Base-by-base conservation (phyloP, 1,140 invertebrate species). In the Zaprionus camerounensis region DNA sequence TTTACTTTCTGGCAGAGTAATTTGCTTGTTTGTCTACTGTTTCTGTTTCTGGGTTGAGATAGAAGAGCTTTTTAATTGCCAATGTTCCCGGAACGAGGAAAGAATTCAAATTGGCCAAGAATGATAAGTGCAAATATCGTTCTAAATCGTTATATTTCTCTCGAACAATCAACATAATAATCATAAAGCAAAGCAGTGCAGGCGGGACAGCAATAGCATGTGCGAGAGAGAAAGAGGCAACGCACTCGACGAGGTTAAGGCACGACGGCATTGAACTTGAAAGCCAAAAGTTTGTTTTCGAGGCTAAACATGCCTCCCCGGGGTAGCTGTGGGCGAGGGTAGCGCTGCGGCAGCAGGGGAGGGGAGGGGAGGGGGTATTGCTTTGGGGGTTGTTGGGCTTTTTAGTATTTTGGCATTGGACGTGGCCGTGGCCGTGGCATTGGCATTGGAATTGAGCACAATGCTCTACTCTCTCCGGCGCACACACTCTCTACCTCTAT, bases 261-360 rank as follows among this genome's bases (percentile, higher is more conserved):
- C 80, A 9, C 41, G n/a, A 90, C 81, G 85, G 57, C 85, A 88
- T 85, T 88, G 85, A 88, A 88, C 85, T 88, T 88, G 81, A 80
- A 57, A 70, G 81, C 72, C 70, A 71, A 83, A 87, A 88, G 73
- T 84, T 88, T 90, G 71, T 82, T 82, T 87, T 88, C 84, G 85
- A 90, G 85, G 85, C 78, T 84, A 71, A 76, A 85, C 68, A 38
- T 80, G 66, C 63, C 64, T 46, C 57, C 51, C 51, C 41, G n/a
- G 12, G 26, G 5, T 44, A 55, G 26, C 53, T 22, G 58, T 49
- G 64, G 58, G 20, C 22, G 49, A 36, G 38, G 36, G 28, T 20
- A 26, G 38, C 38, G 57, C 17, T n/a, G 58, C 49, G 20, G 12
- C 24, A 26, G 24, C 0, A 26, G 31, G 57, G 31, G 49, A 31